phyloP scores from a whole-genome alignment of 2,888 invertebrate genomes.

The Ashinkailepas kermadecensis region DNA sequence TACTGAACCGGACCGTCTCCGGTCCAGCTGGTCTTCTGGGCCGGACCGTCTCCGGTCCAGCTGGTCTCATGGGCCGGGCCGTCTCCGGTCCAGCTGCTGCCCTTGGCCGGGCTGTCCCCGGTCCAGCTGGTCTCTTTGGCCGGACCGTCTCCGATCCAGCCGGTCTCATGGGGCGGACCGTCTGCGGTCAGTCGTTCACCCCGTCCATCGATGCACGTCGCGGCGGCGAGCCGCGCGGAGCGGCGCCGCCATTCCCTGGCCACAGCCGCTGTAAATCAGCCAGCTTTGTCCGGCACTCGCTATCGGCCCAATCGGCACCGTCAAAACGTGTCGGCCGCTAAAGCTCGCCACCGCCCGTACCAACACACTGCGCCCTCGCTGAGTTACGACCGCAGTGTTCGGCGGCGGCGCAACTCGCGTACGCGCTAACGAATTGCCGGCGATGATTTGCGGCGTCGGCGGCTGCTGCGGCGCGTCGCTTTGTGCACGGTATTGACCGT shows the following conservation, averaged over 20 bases:
- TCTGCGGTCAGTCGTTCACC: too few species aligned
- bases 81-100: too few species aligned
- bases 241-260: background rate
- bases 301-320: background rate
- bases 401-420: background rate
- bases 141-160: too few species aligned
- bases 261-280: background rate
- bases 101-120: too few species aligned
- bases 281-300: background rate
- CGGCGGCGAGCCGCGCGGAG: too few species aligned
- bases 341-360: background rate
- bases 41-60: too few species aligned
- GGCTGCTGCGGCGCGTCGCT: background rate
- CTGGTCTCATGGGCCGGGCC: too few species aligned
- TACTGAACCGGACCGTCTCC: too few species aligned
- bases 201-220: too few species aligned
- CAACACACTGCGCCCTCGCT: background rate
- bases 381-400: background rate
- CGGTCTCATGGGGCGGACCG: too few species aligned
- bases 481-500: background rate
- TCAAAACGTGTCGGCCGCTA: background rate
- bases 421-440: conserved; percentile 7
- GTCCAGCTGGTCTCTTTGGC: too few species aligned
- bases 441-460: conserved; percentile 1
- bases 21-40: too few species aligned